Evolutionary conservation across 2,888 invertebrate species (phyloP).

Genomic region (Plebejus argus): DNA sequence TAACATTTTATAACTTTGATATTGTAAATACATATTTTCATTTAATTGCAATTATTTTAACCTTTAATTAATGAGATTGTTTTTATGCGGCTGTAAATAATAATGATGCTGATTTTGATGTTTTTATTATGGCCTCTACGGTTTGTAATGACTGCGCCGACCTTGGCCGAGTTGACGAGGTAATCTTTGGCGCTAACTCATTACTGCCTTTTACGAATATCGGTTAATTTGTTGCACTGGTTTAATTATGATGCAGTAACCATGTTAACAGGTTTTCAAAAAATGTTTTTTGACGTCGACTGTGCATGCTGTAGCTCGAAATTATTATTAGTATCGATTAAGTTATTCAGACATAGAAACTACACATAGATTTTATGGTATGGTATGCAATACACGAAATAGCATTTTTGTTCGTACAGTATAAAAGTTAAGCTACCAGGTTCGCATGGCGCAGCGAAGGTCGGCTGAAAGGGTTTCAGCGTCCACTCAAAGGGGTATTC

Average conservation of each 20-base stretch:
- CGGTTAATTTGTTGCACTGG: not conserved
- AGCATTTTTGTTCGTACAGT: not conserved
- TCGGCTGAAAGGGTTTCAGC: slow-evolving; percentile 66
- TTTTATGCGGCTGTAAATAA: slow-evolving; percentile 1
- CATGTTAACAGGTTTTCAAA: too few species aligned
- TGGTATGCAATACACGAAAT: not conserved
- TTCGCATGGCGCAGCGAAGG: not conserved
- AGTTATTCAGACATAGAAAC: too few species aligned
- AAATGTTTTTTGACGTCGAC: too few species aligned
- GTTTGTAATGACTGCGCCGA: not conserved
- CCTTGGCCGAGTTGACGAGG: slow-evolving; percentile 16
- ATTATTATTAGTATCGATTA: too few species aligned
- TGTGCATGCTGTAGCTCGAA: too few species aligned
- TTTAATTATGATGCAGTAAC: not conserved
- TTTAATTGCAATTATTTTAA: slow-evolving; percentile 10
- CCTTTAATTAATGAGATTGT: not conserved
- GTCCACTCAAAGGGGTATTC: slow-evolving; percentile 69
- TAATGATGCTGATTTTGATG: slow-evolving; percentile 7
- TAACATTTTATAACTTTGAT: not conserved
- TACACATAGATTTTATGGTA: not conserved
- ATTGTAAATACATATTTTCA: not conserved
- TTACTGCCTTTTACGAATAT: not conserved
- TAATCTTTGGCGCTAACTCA: not conserved
- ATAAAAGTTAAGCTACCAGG: not conserved
- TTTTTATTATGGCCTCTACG: not conserved